Evolutionary conservation across 2,797 vertebrate genomes (phyloP).

Genomic region (Sebastes wilsoni): DNA sequence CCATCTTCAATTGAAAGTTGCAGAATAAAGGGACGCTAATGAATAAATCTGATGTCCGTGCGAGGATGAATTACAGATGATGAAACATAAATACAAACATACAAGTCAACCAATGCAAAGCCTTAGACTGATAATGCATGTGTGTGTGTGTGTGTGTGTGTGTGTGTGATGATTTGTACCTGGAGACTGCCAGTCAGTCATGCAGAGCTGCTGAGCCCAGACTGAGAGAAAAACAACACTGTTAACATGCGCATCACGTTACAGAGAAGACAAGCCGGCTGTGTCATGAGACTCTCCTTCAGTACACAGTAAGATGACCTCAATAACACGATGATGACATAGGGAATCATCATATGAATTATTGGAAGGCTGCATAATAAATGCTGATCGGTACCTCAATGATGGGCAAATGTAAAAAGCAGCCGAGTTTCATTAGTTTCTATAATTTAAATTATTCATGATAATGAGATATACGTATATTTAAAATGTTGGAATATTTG

Average conservation of each 20-base stretch:
- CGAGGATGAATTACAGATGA: background rate
- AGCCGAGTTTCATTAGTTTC: background rate
- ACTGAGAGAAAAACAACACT: slow-evolving; percentile 65
- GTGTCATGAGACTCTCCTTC: background rate
- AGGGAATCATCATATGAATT: background rate
- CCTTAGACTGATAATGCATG: too few species aligned
- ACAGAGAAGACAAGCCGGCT: background rate
- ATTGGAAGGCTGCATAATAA: background rate
- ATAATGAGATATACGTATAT: background rate
- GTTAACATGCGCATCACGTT: slow-evolving; percentile 43
- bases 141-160: background rate
- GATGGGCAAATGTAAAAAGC: background rate
- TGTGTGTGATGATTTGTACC: slow-evolving; percentile 38
- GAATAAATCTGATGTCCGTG: background rate
- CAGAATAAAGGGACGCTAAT: background rate
- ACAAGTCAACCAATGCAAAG: background rate
- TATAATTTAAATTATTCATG: background rate
- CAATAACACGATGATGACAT: background rate
- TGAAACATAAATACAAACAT: background rate
- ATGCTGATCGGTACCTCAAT: background rate
- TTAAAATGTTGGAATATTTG: background rate
- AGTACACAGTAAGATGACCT: slow-evolving; percentile 15
- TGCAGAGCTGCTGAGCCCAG: slow-evolving; percentile 71
- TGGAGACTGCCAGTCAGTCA: slow-evolving; percentile 50
- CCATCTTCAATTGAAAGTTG: background rate